Evolutionary conservation across 1,140 invertebrate species (phyloP), one percentile per base, ranked within the genome.

Genomic region (Anastrepha ludens): DNA sequence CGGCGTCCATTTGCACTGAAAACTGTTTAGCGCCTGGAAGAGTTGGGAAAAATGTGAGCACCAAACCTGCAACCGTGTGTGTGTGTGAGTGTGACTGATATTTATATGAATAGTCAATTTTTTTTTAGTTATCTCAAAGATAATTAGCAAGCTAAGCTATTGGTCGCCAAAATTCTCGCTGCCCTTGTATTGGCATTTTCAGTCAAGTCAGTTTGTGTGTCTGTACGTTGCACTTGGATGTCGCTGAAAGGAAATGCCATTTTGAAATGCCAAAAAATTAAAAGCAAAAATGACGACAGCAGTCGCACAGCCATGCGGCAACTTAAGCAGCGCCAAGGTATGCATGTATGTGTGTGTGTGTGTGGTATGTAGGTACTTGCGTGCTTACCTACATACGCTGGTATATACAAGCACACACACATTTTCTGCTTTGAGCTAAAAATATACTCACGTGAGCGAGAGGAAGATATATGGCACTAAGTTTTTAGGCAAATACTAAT

Each of bases 391-490:
- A 67, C 64, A 67, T 20, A 67, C 50, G 55, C n/a, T 44, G 11
- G 41, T 15, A 81, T 50, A n/a, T 55, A 20, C 17, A 17, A 55
- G 4, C 41, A n/a, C 60, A 62, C 50, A 70, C 13, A 47, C 44
- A 17, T 13, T 8, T 1, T 4, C 67, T 47, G 29, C 8, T 74
- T 41, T 47, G 4, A 17, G 67, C 67, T 74, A 44, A 74, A 74
- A 74, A 44, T 74, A 74, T 7, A 41, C 41, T 74, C 67, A 74
- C 67, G 67, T 74, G 67, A 74, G 41, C 67, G 6, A 44, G 41
- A 17, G 67, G 29, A 74, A 44, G 67, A 47, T 44, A 74, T 44
- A n/a, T 62, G 17, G 11, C 60, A 15, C 15, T 41, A 44, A 17
- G 67, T 41, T 41, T 74, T 74, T 17, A 74, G 67, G 67, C 39